phyloP scores from a whole-genome alignment of 1,140 invertebrate genomes.

The Ceratosolen solmsi region DNA sequence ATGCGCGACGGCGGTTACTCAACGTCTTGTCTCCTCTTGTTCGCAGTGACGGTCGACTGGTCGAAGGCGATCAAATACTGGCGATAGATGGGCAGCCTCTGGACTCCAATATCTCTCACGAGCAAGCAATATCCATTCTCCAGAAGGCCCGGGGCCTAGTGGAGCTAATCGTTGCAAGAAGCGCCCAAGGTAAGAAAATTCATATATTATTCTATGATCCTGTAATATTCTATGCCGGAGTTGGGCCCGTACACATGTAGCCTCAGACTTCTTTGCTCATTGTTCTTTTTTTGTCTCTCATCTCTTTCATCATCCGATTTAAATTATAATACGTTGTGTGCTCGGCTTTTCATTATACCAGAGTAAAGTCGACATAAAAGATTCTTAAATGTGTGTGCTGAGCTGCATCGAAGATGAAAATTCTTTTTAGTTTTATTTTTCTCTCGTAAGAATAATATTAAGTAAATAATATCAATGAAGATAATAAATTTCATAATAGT shows the following conservation, averaged over 20 bases:
- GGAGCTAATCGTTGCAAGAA: constrained; percentile 83
- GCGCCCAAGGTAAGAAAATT: constrained; percentile 67
- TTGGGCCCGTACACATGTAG: too few species aligned
- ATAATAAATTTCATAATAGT: neutral
- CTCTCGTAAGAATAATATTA: neutral
- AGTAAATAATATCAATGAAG: neutral
- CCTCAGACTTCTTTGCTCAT: neutral
- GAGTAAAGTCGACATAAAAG: constrained; percentile 1
- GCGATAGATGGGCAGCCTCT: constrained; percentile 90
- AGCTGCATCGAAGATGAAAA: neutral
- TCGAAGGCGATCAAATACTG: constrained; percentile 90
- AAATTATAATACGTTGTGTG: constrained; percentile 11
- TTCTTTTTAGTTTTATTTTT: neutral
- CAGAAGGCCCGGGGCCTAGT: constrained; percentile 85
- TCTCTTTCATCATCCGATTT: neutral
- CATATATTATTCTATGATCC: neutral
- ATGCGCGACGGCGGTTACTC: neutral
- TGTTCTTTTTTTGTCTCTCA: neutral
- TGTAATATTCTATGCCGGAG: neutral
- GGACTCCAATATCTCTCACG: constrained; percentile 88
- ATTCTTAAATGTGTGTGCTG: neutral
- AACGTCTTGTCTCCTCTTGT: constrained; percentile 8
- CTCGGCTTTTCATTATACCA: neutral
- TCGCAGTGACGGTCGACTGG: constrained; percentile 83
- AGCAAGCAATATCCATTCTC: constrained; percentile 87